These are phyloP conservation scores for Ridgeia piscesae DNA, from an alignment of 1,140 invertebrate species.

Conservation along the genomic window DNA sequence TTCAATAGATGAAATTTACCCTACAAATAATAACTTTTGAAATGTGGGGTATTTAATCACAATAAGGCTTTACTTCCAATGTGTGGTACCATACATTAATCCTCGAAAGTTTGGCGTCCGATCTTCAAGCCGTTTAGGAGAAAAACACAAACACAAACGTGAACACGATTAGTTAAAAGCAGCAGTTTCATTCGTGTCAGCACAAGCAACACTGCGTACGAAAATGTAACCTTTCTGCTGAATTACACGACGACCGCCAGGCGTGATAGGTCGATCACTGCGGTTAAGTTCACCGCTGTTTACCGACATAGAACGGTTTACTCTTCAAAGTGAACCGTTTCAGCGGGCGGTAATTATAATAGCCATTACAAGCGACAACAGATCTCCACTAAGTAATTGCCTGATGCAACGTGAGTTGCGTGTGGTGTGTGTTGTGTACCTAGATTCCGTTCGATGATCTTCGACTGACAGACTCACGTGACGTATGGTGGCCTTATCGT, in stretches of 20 bases:
- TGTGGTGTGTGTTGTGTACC: not conserved
- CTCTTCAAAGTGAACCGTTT: not conserved
- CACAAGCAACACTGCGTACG: not conserved
- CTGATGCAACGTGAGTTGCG: not conserved
- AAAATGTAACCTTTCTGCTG: not conserved
- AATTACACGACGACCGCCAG: not conserved
- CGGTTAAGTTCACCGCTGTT: not conserved
- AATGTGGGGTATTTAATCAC: too few species aligned
- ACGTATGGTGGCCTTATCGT: not conserved
- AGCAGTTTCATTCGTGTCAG: not conserved
- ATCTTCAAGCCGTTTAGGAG: too few species aligned
- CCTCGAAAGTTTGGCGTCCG: too few species aligned
- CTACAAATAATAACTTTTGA: too few species aligned
- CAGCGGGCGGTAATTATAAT: not conserved
- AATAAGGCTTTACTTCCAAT: too few species aligned
- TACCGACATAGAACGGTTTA: not conserved
- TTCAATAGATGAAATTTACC: too few species aligned
- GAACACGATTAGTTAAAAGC: too few species aligned
- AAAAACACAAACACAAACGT: too few species aligned
- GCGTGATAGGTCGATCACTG: not conserved
- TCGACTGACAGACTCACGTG: not conserved
- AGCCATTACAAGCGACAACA: not conserved
- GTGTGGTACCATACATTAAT: too few species aligned
- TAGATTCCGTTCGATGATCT: not conserved
- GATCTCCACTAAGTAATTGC: not conserved